Evolutionary conservation across 2,888 invertebrate genomes (phyloP), one percentile per base, ranked within the genome.

Genomic region (Trachelus troglodyta): DNA sequence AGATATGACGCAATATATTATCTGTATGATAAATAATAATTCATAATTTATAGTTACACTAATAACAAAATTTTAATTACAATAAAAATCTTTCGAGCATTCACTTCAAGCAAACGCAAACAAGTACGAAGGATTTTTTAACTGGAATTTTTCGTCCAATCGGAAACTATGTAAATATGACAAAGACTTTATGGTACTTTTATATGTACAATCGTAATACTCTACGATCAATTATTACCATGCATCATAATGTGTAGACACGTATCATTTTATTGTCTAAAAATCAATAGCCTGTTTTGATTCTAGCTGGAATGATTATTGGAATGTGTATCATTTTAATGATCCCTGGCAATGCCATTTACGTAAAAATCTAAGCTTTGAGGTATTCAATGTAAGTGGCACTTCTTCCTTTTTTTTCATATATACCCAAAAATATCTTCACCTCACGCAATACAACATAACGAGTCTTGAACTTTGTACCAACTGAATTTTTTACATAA

Each of bases 121-220:
- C 35, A 76, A 23, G 33, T 74, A 56, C 69, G 2, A 30, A 75
- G 40, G 56, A 12, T 4, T 33, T 35, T 77, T 81, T 73, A 56
- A 23, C 9, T 9, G 15, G 23, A 56, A 56, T 56, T 23, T 56
- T 23, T 56, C 23, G 6, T 56, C 9, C 9, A 56, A 56, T 56
- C 9, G 23, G 56, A 56, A 56, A 56, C 56, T 56, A 23, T 56
- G 23, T 56, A 56, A 56, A 56, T 56, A 56, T 56, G 56, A 23
- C 40, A 56, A 56, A 56, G 23, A 56, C 23, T 56, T 56, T 9
- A 56, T 56, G 9, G 23, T 56, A 56, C 23, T 6, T 9, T 56
- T 69, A 69, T 34, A 71, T 15, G 30, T 30, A 71, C 34, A 71
- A 30, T 71, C 31, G 30, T 30, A 71, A 9, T 2, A 56, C 56